Evolutionary conservation across 2,888 invertebrate genomes (phyloP).

Genomic region (Trachelus troglodyta): DNA sequence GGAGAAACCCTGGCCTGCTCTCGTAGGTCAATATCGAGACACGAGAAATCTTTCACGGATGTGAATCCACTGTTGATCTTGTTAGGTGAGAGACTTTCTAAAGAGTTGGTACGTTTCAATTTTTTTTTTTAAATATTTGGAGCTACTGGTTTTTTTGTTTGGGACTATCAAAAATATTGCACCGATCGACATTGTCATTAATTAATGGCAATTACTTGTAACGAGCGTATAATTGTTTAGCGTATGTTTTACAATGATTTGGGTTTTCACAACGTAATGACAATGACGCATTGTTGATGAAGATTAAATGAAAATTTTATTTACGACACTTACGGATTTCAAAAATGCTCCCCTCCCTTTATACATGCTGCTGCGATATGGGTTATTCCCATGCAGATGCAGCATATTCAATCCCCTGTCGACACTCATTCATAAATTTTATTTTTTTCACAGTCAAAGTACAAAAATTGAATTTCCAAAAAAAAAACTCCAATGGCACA

Average conservation of each 20-base stretch:
- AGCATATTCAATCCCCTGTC: constrained; percentile 45
- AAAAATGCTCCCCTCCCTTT: constrained; percentile 39
- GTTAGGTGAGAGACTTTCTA: background rate
- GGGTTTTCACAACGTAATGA: too few relatives aligned
- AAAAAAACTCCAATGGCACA: background rate
- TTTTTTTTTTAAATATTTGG: background rate
- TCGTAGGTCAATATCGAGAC: background rate
- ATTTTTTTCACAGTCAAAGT: background rate
- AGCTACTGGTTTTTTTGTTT: background rate
- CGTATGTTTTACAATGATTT: too few relatives aligned
- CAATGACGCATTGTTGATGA: too few relatives aligned
- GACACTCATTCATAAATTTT: constrained; percentile 46
- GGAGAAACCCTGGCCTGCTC: background rate
- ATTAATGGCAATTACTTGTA: background rate
- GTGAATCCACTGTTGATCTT: background rate
- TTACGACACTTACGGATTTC: constrained; percentile 42
- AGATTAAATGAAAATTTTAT: background rate
- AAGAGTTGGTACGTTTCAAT: background rate
- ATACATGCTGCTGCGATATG: constrained; percentile 24
- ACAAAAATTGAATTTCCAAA: background rate
- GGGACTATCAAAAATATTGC: background rate
- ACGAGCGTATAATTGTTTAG: background rate
- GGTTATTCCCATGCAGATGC: constrained; percentile 38
- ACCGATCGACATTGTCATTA: background rate
- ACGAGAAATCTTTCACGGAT: background rate